Percentiles rank a stretch among this genome's conserved stretches.
These are phyloP conservation scores for Limnephilus rhombicus DNA, from an alignment of 2,888 invertebrate species.

Conservation along the genomic window DNA sequence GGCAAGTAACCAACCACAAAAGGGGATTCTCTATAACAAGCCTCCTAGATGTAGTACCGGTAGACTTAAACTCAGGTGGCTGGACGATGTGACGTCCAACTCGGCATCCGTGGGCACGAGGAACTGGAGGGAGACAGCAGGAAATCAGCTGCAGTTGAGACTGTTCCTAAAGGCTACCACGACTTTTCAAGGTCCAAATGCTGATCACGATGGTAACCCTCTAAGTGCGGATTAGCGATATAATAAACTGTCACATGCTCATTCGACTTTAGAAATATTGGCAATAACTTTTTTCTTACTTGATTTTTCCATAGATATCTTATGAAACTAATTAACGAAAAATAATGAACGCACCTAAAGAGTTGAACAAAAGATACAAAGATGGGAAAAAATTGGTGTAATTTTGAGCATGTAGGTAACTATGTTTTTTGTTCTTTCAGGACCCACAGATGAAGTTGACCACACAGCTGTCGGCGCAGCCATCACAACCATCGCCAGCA, in stretches of 20 bases:
- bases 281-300: too few species aligned
- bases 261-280: too few species aligned
- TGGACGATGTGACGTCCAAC: background rate
- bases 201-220: background rate
- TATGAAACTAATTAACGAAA: too few species aligned
- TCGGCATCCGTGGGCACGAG: background rate
- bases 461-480: slow-evolving; percentile 98
- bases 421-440: slow-evolving; percentile 70
- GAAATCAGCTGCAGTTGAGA: background rate
- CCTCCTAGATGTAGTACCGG: background rate
- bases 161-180: background rate
- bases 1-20: background rate
- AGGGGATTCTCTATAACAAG: background rate
- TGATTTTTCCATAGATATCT: too few species aligned
- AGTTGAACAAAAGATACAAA: background rate
- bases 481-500: slow-evolving; percentile 97
- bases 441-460: slow-evolving; percentile 92
- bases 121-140: background rate
- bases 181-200: background rate
- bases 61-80: background rate
- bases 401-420: background rate
- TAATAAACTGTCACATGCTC: too few species aligned
- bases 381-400: background rate
- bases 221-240: too few species aligned
- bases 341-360: too few species aligned